Conservation (phyloP, 2,888 invertebrate species). For the Dasypogon diadema region DNA sequence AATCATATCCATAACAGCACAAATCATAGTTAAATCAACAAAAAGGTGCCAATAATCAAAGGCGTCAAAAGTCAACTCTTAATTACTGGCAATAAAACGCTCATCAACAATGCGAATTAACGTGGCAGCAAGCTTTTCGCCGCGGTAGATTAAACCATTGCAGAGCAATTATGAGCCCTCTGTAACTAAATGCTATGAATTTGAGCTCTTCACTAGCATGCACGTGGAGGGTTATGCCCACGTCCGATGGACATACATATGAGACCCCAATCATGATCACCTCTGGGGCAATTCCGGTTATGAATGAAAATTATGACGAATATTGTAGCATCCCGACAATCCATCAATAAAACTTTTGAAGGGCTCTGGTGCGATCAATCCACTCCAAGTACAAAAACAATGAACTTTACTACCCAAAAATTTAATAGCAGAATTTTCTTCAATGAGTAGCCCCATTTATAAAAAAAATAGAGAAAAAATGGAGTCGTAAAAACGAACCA, state of each 20-base stretch:
- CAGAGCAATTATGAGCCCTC: slow-evolving; percentile 42
- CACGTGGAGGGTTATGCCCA: too few species aligned
- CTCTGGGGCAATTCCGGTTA: slow-evolving; percentile 28
- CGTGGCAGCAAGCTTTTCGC: slow-evolving; percentile 37
- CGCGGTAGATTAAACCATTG: slow-evolving; percentile 49
- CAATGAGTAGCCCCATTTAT: too few species aligned
- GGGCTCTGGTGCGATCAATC: too few species aligned
- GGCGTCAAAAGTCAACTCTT: slow-evolving; percentile 44
- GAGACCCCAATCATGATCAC: slow-evolving; percentile 6
- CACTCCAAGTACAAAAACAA: slow-evolving; percentile 31
- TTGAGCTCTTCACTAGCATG: too few species aligned
- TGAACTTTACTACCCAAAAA: too few species aligned
- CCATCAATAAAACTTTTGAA: too few species aligned
- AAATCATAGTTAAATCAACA: slow-evolving; percentile 31
- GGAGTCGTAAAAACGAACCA: too few species aligned
- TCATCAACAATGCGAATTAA: slow-evolving; percentile 25
- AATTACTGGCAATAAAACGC: slow-evolving; percentile 44
- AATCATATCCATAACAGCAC: too few species aligned
- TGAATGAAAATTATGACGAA: slow-evolving; percentile 45
- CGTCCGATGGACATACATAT: not conserved
- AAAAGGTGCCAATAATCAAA: slow-evolving; percentile 44
- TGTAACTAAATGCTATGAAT: not conserved
- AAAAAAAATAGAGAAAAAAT: too few species aligned
- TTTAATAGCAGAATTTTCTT: too few species aligned
- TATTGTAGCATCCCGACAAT: slow-evolving; percentile 16